phyloP scores from a whole-genome alignment of 2,888 invertebrate genomes.

The Kuschelorhynchus macadamiae region DNA sequence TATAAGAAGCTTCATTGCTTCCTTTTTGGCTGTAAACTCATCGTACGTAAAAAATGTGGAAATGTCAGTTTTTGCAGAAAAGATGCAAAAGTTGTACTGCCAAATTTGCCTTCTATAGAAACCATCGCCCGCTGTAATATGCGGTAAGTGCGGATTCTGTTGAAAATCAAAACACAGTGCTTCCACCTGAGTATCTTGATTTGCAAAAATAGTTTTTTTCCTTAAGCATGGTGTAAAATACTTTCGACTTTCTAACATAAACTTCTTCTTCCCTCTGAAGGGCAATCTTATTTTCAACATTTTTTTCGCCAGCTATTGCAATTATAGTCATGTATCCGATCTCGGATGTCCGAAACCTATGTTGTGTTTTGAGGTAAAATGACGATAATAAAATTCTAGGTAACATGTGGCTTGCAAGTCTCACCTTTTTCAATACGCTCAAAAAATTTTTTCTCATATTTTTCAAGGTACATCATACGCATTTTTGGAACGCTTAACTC shows the following conservation, averaged over 20 bases:
- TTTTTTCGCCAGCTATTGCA: neutral
- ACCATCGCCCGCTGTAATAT: constrained; percentile 2
- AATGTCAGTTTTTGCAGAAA: neutral
- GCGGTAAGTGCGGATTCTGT: constrained; percentile 8
- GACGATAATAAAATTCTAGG: constrained; percentile 12
- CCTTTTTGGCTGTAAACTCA: too few species aligned
- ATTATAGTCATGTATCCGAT: constrained; percentile 7
- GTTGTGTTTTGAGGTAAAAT: constrained; percentile 6
- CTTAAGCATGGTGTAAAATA: constrained; percentile 1
- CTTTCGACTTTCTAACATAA: neutral
- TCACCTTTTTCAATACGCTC: neutral
- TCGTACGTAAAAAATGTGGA: too few species aligned
- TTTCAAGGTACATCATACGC: too few species aligned
- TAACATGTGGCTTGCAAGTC: neutral
- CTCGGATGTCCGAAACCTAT: constrained; percentile 3
- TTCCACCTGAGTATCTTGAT: neutral
- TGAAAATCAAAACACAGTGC: constrained; percentile 5
- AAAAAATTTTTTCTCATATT: too few species aligned
- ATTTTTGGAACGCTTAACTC: too few species aligned
- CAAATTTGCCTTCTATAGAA: constrained; percentile 25
- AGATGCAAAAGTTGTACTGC: constrained; percentile 14
- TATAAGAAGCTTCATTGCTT: too few species aligned
- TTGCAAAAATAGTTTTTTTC: neutral
- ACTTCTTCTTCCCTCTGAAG: constrained; percentile 1
- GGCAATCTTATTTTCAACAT: neutral